Evolutionary conservation across 2,113 vertebrate species (phyloP), one percentile per base, ranked within the genome.

Genomic region (Morone saxatilis): DNA sequence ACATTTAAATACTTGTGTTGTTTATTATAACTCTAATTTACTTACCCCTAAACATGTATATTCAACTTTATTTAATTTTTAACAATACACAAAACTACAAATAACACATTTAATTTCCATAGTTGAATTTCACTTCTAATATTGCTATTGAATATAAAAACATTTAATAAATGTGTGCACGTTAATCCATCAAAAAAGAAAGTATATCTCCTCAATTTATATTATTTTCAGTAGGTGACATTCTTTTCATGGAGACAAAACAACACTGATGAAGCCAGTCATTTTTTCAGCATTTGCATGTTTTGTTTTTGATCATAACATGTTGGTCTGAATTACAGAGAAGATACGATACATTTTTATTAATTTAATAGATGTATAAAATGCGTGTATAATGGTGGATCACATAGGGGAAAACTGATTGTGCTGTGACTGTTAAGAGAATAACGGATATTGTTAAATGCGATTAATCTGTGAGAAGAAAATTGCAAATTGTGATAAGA

Each of bases 231-330:
- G 48, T 5, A 20, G 22, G 19, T 38, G 40, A 20, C 38, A 17
- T 20, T 17, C 11, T 63, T 47, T 13, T 63, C n/a, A 50, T 60
- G 19, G 19, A 50, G 53, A 17, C 5, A 38, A 57, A 40, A 38
- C 76, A 40, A 38, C 76, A 60, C 7, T n/a, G 47, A 53, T 5
- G 57, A 36, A 4, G 1, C 12, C 13, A 66, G 41, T 48, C 1
- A 4, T 11, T 75, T 65, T 41, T n/a, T 7, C 43, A 31, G 31
- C 31, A 31, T 71, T 76, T 70, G 25, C 57, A 63, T 48, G 73
- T 71, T 57, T 71, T 17, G 7, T 17, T 40, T 63, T 40, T 38
- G 2, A 63, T 6, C 9, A 47, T 17, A 31, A 14, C 8, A 10
- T 40, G 20, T 25, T 53, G 19, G 4, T 25, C 54, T 17, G 25